Base-by-base conservation (phyloP, 2,113 vertebrate species). In the Paratilapia polleni region DNA sequence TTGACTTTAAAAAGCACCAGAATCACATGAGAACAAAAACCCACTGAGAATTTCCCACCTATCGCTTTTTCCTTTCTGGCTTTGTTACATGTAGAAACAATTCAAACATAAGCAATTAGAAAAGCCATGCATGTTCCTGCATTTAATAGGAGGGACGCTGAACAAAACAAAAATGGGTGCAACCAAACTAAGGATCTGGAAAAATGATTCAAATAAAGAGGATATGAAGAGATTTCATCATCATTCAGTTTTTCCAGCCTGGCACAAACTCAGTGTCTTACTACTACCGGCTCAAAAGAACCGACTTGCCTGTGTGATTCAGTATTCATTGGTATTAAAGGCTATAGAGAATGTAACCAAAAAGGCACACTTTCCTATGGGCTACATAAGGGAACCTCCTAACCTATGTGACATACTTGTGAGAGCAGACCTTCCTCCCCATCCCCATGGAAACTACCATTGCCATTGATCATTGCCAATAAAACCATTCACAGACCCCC, bases 101-200 rank as follows among this genome's bases (percentile, higher is more conserved):
- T 49, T 68, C 22, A 68, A 49, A 68, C 3, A 3, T 49, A 11
- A 49, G 15, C 19, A 26, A 68, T 49, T 41, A 49, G 64, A 68
- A 68, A 68, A 47, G 41, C 22, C 64, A 68, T 0, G 0, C 0
- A 66, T 5, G 1, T 47, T 68, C 38, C 63, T 2, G 38, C 0
- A 68, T 47, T 47, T 68, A 68, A 47, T 38, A 68, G 22, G 41
- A 47, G 11, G 1, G 43, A 8, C 4, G 43, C 12, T 14, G 13
- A 8, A 47, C 9, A 8, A 36, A 8, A 6, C 13, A 13, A 47
- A 47, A 14, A 41, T 41, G 38, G 38, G 38, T 41, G 38, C 8
- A 41, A 3, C 38, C 9, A 41, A 41, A 3, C 38, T 41, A 14
- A 14, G 1, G 4, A 28, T 28, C 66, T 70, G 43, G 43, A 70